These are phyloP conservation scores for Lagodon rhomboides DNA, from an alignment of 2,797 vertebrate genomes.

Conservation along the genomic window DNA sequence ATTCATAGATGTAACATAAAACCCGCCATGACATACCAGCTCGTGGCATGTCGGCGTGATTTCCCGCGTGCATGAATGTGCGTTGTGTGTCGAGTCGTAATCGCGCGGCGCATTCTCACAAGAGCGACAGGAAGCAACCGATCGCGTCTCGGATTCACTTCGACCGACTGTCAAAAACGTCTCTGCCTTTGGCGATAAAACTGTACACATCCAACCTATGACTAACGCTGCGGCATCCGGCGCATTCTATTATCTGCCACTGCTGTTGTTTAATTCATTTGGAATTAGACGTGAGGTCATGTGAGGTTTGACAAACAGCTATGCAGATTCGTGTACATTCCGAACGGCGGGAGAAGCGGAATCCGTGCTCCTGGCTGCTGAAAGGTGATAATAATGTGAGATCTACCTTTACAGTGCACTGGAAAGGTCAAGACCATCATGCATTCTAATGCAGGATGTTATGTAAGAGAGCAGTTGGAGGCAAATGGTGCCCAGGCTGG, in stretches of 20 bases:
- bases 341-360: conserved; percentile 4
- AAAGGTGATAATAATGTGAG: conserved; percentile 44
- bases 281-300: conserved; percentile 41
- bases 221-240: conserved; percentile 28
- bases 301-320: conserved; percentile 30
- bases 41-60: conserved; percentile 64
- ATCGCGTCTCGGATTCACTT: conserved; percentile 29
- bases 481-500: conserved; percentile 29
- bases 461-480: conserved; percentile 54
- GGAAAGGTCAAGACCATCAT: conserved; percentile 70
- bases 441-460: conserved; percentile 48
- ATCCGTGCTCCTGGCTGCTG: conserved; percentile 41
- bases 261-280: conserved; percentile 51
- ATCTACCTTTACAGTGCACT: conserved; percentile 50
- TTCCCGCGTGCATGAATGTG: conserved; percentile 24
- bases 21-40: conserved; percentile 71
- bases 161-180: conserved; percentile 2
- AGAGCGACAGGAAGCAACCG: conserved; percentile 24
- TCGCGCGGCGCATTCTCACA: conserved; percentile 14
- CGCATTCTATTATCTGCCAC: conserved; percentile 1
- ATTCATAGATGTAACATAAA: conserved; percentile 76
- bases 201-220: conserved; percentile 37
- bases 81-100: conserved; percentile 18
- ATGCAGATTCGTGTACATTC: conserved; percentile 5
- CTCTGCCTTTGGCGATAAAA: conserved; percentile 43